Conservation (phyloP, 1,140 invertebrate genomes). For the Lysiphlebus fabarum region DNA sequence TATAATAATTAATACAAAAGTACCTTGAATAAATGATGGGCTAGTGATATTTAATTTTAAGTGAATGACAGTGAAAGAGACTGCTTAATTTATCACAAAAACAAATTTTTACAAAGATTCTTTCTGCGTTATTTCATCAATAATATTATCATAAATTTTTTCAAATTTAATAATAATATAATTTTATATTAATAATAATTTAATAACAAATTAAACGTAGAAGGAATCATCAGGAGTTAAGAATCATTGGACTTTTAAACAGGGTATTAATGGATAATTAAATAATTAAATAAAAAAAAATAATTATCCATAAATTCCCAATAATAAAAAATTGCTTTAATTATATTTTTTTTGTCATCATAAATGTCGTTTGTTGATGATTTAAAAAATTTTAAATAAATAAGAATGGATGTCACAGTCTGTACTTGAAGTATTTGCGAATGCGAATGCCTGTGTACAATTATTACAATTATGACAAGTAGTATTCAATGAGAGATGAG, state of each 20-base stretch:
- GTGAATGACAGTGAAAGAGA: slow-evolving; percentile 4
- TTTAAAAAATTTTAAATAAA: neutral
- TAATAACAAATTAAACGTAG: too few species aligned
- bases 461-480: neutral
- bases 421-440: slow-evolving; percentile 19
- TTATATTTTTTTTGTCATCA: slow-evolving; percentile 26
- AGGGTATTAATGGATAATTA: too few species aligned
- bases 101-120: slow-evolving; percentile 6
- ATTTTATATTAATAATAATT: too few species aligned
- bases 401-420: slow-evolving; percentile 13
- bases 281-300: neutral
- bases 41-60: slow-evolving; percentile 26
- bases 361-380: slow-evolving; percentile 22
- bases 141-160: too few species aligned
- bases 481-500: neutral
- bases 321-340: slow-evolving; percentile 18
- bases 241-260: too few species aligned
- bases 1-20: slow-evolving; percentile 16
- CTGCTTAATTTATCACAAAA: neutral
- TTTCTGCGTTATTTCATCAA: too few species aligned
- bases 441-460: slow-evolving; percentile 25
- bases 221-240: too few species aligned
- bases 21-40: slow-evolving; percentile 28
- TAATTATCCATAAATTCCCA: neutral
- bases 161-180: too few species aligned